Conservation (phyloP, 2,888 invertebrate genomes). For the Ommatoiulus sabulosus region DNA sequence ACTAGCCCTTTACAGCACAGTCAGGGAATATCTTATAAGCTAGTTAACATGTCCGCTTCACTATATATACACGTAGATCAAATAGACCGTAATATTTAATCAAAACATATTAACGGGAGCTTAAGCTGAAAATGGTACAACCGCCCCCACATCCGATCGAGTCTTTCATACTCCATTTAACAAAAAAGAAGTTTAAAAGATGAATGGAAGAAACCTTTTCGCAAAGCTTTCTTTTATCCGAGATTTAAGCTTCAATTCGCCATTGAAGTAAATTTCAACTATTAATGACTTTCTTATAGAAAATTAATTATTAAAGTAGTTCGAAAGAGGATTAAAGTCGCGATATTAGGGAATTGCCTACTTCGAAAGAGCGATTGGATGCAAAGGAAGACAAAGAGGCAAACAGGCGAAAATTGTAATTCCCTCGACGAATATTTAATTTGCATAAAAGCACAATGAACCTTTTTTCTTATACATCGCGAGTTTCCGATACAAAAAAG, state of each 20-base stretch:
- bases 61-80: too few relatives aligned
- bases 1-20: too few relatives aligned
- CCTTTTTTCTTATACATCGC: not conserved
- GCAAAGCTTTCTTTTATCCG: not conserved
- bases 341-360: not conserved
- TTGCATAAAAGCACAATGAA: conserved; percentile 11
- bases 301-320: conserved; percentile 19
- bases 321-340: not conserved
- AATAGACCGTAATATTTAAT: too few relatives aligned
- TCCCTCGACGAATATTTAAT: not conserved
- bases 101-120: too few relatives aligned
- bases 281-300: conserved; percentile 9
- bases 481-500: not conserved
- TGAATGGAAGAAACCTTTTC: not conserved
- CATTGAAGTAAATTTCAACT: not conserved
- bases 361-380: not conserved
- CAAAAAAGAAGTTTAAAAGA: not conserved
- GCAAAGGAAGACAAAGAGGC: not conserved
- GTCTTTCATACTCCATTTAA: not conserved
- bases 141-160: not conserved
- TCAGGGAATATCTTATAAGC: too few relatives aligned
- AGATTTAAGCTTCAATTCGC: not conserved
- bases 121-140: too few relatives aligned
- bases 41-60: too few relatives aligned
- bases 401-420: conserved; percentile 1